Percentiles rank a stretch among this genome's conserved stretches.
These are phyloP conservation scores for Muricea muricata DNA, from an alignment of 92 coral and sea anemone species.

Conservation along the genomic window DNA sequence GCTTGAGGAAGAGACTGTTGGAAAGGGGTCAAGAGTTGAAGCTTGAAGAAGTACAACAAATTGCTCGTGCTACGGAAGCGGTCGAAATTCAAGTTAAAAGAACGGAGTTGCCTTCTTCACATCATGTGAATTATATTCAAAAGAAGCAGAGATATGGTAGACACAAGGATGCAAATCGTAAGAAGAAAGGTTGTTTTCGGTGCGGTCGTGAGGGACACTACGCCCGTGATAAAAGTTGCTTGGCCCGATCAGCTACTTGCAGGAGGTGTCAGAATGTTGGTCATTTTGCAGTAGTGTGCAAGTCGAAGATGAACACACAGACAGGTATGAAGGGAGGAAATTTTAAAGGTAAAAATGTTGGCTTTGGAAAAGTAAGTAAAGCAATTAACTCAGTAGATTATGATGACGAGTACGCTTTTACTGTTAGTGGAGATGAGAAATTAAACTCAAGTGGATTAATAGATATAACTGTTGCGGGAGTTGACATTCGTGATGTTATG, in stretches of 20 bases:
- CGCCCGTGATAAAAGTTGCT: slow-evolving; percentile 41
- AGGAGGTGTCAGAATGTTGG: slow-evolving; percentile 39
- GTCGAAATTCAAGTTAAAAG: slow-evolving; percentile 63
- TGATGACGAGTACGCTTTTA: slow-evolving; percentile 33
- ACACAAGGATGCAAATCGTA: slow-evolving; percentile 2
- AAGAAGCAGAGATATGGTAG: neutral
- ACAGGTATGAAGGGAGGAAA: slow-evolving; percentile 15
- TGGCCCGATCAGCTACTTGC: slow-evolving; percentile 43
- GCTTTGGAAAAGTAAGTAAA: slow-evolving; percentile 20
- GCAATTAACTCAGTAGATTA: slow-evolving; percentile 26
- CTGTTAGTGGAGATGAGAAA: neutral
- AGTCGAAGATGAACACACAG: slow-evolving; percentile 25
- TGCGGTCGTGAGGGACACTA: slow-evolving; percentile 50
- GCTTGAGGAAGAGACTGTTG: slow-evolving; percentile 47
- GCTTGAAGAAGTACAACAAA: slow-evolving; percentile 53
- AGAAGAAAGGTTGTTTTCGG: slow-evolving; percentile 35
- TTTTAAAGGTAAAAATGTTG: neutral
- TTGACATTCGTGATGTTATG: too few relatives aligned
- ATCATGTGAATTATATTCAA: neutral
- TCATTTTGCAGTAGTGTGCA: slow-evolving; percentile 46
- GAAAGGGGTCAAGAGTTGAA: slow-evolving; percentile 56
- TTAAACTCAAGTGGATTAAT: neutral
- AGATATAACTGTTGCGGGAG: too few relatives aligned
- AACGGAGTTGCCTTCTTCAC: slow-evolving; percentile 16
- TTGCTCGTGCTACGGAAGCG: slow-evolving; percentile 57